phyloP scores from a whole-genome alignment of 2,113 vertebrate species.

The Petrocephalus zakoni region DNA sequence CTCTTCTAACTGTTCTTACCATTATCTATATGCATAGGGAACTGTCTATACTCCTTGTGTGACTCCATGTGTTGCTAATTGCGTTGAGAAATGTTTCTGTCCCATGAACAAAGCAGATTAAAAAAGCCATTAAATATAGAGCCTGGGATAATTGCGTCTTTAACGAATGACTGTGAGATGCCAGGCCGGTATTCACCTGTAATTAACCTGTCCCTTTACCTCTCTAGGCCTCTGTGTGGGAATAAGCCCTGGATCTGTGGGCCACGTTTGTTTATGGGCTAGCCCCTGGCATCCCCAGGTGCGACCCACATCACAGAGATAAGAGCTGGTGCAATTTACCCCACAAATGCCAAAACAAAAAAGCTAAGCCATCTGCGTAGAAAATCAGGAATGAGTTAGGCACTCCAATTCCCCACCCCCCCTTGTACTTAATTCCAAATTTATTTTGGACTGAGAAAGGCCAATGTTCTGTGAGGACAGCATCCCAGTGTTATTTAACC shows the following conservation, averaged over 20 bases:
- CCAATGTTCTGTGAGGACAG: neutral
- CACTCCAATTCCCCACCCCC: neutral
- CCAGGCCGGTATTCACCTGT: conserved; percentile 11
- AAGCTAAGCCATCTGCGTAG: neutral
- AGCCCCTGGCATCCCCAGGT: neutral
- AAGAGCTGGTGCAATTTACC: neutral
- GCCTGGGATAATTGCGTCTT: conserved; percentile 8
- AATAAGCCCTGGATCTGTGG: neutral
- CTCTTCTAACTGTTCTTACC: neutral
- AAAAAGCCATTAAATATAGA: neutral
- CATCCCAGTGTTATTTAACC: neutral
- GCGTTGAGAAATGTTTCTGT: conserved; percentile 30
- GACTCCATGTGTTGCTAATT: conserved; percentile 22
- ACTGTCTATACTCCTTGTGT: neutral
- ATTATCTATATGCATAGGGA: neutral
- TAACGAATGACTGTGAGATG: neutral
- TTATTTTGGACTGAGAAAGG: neutral
- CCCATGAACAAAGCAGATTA: neutral
- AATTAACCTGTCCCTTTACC: conserved; percentile 13
- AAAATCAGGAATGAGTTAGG: neutral
- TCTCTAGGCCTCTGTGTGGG: neutral
- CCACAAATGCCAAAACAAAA: neutral
- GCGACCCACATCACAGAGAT: neutral
- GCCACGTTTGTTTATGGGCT: neutral
- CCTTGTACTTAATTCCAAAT: neutral